These are phyloP conservation scores for Sceloporus tristichus DNA, from an alignment of 2,113 vertebrate genomes.

Conservation along the genomic window DNA sequence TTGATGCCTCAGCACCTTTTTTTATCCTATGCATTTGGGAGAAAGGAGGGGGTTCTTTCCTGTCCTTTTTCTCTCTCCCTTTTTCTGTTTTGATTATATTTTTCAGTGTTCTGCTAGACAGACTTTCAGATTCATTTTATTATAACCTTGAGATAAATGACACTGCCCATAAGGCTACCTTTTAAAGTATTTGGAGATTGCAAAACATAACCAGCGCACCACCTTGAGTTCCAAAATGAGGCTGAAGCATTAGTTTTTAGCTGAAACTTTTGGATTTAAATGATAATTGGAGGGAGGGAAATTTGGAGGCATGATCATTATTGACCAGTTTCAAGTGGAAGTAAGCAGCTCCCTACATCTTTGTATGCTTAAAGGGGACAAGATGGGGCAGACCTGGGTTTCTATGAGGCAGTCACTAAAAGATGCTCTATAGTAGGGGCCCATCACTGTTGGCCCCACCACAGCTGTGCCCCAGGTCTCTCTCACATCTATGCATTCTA, in stretches of 20 bases:
- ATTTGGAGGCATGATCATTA: neutral
- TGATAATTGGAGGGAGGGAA: neutral
- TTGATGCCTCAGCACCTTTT: conserved; percentile 56
- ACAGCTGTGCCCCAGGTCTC: no score
- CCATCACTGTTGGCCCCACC: no score
- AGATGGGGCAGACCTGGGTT: no score
- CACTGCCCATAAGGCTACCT: neutral
- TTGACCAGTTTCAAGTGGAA: neutral
- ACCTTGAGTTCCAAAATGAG: neutral
- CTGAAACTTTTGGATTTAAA: neutral
- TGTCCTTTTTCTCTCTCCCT: neutral
- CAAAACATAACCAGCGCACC: neutral
- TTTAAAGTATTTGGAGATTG: neutral
- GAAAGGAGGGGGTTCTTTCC: neutral
- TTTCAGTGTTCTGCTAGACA: conserved; percentile 39
- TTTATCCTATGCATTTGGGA: conserved; percentile 40
- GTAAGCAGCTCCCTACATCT: no score
- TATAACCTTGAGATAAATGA: neutral
- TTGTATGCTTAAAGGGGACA: neutral
- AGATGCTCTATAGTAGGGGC: no score
- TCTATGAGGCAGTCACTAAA: no score
- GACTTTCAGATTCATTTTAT: conserved; percentile 24
- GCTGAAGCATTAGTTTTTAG: neutral
- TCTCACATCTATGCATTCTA: no score
- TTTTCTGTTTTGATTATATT: neutral